Percentiles rank a stretch among this genome's conserved stretches.
Conservation (phyloP, 2,113 vertebrate species). For the Excalfactoria chinensis region DNA sequence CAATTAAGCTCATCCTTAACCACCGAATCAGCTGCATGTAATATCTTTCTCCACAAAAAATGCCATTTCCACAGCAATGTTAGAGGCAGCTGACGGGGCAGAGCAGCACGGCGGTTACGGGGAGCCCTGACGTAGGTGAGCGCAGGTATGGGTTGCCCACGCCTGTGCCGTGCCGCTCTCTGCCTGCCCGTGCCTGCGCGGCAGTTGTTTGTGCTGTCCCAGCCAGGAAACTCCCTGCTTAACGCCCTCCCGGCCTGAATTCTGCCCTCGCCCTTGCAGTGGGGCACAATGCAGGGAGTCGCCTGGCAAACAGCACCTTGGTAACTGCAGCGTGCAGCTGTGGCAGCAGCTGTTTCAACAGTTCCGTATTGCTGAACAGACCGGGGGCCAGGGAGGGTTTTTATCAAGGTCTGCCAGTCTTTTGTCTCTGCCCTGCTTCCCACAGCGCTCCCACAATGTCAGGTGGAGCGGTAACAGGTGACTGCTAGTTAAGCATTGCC, state of each 20-base stretch:
- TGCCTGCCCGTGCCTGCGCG: not conserved
- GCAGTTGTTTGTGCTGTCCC: not conserved
- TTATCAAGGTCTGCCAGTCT: slow-evolving; percentile 22
- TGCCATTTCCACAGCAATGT: not conserved
- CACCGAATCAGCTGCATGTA: not conserved
- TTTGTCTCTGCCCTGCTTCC: slow-evolving; percentile 40
- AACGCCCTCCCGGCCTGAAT: not conserved
- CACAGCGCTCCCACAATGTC: slow-evolving; percentile 30
- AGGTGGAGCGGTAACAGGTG: slow-evolving; percentile 41
- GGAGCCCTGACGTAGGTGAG: not conserved
- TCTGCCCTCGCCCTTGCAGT: accelerated
- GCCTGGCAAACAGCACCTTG: not conserved
- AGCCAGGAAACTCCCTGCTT: not conserved
- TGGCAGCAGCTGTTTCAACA: slow-evolving; percentile 51
- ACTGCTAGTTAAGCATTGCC: slow-evolving; percentile 60
- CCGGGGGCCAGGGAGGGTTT: not conserved
- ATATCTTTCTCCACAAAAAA: not conserved
- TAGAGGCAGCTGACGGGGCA: not conserved
- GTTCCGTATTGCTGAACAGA: not conserved
- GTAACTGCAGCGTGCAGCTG: not conserved
- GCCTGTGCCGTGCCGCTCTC: not conserved
- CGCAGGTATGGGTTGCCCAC: accelerated
- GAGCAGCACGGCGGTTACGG: accelerated
- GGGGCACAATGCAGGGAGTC: accelerated
- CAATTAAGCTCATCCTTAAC: not conserved